Evolutionary conservation across 2,888 invertebrate genomes (phyloP).

Genomic region (Agrilus mali): DNA sequence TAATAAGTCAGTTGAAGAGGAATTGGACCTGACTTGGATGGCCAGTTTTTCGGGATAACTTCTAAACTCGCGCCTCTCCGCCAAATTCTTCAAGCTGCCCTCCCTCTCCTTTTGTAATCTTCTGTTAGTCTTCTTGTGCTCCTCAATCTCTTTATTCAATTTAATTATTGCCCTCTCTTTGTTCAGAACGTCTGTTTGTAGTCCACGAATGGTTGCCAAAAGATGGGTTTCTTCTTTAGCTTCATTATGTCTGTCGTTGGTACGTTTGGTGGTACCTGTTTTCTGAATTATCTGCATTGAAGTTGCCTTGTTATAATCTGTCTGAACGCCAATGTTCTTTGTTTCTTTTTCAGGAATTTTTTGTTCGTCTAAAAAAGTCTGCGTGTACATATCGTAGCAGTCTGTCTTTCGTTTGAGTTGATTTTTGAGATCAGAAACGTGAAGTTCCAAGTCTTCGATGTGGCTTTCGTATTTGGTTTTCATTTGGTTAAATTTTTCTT

Average conservation of each 20-base stretch:
- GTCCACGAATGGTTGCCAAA: slow-evolving; percentile 64
- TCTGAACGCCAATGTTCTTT: slow-evolving; percentile 23
- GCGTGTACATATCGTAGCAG: slow-evolving; percentile 34
- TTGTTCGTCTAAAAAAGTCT: slow-evolving; percentile 24
- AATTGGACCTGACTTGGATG: slow-evolving; percentile 24
- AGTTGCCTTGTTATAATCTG: slow-evolving; percentile 16
- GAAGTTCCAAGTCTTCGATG: slow-evolving; percentile 60
- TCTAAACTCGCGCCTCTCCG: slow-evolving; percentile 26
- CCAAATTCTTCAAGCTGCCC: slow-evolving; percentile 37
- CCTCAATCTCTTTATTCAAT: slow-evolving; percentile 63
- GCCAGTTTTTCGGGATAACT: slow-evolving; percentile 29
- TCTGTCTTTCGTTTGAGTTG: slow-evolving; percentile 30
- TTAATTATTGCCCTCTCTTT: slow-evolving; percentile 63
- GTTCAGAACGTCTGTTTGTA: slow-evolving; percentile 58
- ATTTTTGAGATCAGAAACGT: slow-evolving; percentile 36
- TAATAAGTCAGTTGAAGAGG: slow-evolving; percentile 30
- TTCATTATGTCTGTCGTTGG: slow-evolving; percentile 22
- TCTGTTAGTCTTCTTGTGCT: slow-evolving; percentile 60
- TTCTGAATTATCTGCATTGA: slow-evolving; percentile 9
- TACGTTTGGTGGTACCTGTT: slow-evolving; percentile 19
- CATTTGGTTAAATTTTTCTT: slow-evolving; percentile 65
- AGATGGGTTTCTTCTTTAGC: slow-evolving; percentile 64
- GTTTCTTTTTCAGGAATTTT: slow-evolving; percentile 27
- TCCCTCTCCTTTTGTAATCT: slow-evolving; percentile 67
- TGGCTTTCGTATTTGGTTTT: slow-evolving; percentile 65